Conservation (phyloP, 2,113 vertebrate species). For the Rhadina sibilatrix region DNA sequence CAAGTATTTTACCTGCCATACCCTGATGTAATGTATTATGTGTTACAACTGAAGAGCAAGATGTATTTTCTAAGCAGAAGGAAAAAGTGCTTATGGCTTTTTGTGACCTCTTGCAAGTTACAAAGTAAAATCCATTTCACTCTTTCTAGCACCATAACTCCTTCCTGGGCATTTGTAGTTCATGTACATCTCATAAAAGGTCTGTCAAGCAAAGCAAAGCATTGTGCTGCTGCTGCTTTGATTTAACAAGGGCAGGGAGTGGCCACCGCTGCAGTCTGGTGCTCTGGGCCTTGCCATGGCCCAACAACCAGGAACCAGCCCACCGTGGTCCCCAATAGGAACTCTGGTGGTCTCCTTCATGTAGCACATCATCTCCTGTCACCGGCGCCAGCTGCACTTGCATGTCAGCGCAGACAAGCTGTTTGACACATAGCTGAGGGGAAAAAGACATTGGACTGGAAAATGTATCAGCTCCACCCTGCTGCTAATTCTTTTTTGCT, state of each 20-base stretch:
- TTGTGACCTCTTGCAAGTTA: neutral
- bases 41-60: neutral
- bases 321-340: accelerated
- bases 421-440: neutral
- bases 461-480: neutral
- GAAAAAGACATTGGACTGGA: neutral
- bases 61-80: neutral
- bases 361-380: neutral
- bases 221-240: neutral
- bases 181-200: accelerated
- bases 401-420: neutral
- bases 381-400: neutral
- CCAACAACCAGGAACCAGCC: neutral
- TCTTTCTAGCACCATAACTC: neutral
- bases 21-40: neutral
- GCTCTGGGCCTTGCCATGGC: neutral
- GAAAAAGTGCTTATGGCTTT: neutral
- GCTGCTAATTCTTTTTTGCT: neutral
- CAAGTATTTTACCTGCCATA: neutral
- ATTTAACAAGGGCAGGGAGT: neutral
- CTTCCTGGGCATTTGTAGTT: neutral
- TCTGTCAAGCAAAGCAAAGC: neutral
- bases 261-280: neutral
- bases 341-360: neutral
- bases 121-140: neutral